Conservation (phyloP, 2,888 invertebrate genomes). For the Sesia apiformis region DNA sequence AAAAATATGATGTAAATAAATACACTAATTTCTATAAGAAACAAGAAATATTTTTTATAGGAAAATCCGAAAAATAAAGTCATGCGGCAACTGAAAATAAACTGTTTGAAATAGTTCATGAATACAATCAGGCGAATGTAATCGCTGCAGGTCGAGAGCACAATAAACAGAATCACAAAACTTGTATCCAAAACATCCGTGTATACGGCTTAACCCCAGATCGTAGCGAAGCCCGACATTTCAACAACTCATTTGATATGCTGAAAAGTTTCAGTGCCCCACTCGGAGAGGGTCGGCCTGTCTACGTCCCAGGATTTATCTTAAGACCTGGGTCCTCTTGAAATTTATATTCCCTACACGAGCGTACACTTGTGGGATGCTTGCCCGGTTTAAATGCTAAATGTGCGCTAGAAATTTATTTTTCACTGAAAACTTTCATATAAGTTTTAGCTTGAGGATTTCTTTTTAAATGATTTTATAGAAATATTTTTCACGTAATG, state of each 20-base stretch:
- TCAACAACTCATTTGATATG: conserved; percentile 20
- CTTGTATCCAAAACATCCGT: not conserved
- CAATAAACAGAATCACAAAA: not conserved
- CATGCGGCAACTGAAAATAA: too few relatives aligned
- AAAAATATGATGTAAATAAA: too few relatives aligned
- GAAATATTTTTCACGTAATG: not conserved
- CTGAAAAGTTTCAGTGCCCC: conserved; percentile 16
- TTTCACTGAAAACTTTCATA: conserved; percentile 6
- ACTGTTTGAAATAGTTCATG: too few relatives aligned
- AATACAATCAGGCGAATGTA: too few relatives aligned
- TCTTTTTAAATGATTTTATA: conserved; percentile 10
- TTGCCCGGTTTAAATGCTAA: conserved; percentile 11
- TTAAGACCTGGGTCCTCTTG: conserved; percentile 6
- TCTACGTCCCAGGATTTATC: conserved; percentile 10
- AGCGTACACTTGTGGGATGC: conserved; percentile 6
- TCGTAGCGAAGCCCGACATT: not conserved
- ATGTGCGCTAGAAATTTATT: conserved; percentile 2
- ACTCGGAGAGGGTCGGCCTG: conserved; percentile 2
- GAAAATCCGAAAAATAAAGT: too few relatives aligned
- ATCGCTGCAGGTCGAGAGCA: too few relatives aligned
- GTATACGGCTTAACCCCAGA: not conserved
- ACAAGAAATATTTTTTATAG: too few relatives aligned
- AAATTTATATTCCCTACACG: conserved; percentile 8
- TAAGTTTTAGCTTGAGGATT: conserved; percentile 13
- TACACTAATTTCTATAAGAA: too few relatives aligned